Base-by-base conservation (phyloP, 2,113 vertebrate species). In the Bos indicus region DNA sequence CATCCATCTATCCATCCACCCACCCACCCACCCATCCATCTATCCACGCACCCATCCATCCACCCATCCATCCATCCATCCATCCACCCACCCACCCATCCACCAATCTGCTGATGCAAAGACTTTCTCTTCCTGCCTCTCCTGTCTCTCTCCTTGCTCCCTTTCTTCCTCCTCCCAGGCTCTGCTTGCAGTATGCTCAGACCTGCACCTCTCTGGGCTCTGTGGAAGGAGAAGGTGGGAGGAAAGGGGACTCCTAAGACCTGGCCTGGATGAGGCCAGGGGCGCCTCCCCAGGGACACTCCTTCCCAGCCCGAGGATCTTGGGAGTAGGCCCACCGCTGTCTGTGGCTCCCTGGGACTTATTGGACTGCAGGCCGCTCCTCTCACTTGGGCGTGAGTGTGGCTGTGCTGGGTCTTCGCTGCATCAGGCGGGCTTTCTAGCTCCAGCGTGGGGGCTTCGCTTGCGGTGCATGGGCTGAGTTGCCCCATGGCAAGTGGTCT, bases 1-100 rank as follows among this genome's bases (percentile, higher is more conserved):
- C 4, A 28, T 1, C 59, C 11, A 28, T 13, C 14, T 30, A 16
- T 1, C 62, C 14, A 64, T 7, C 30, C 5, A 16, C 0, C 62
- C 14, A 19, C 3, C 54, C 25, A 14, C 0, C 83, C 33, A 21
- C 21, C 80, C n/a, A n/a, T n/a, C n/a, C n/a, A n/a, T n/a, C n/a
- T n/a, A 56, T 5, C 5, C 17, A 19, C 8, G 7, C 3, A 60
- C n/a, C n/a, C n/a, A 7, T 3, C 30, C 30, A 30, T 14, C 59
- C 59, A 25, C 0, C 3, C 9, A 30, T 0, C 59, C 11, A 13
- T 0, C 60, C 13, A 3, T 0, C 21, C 67, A 4, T 4, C 23
- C 3, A 17, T 1, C 43, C 7, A 30, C 0, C 1, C 26, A 7
- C 2, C 8, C 36, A 19, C 3, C 54, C 25, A 14, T 0, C 83